Evolutionary conservation across 2,113 vertebrate species (phyloP), one percentile per base, ranked within the genome.

Genomic region (Oreamnos americanus): DNA sequence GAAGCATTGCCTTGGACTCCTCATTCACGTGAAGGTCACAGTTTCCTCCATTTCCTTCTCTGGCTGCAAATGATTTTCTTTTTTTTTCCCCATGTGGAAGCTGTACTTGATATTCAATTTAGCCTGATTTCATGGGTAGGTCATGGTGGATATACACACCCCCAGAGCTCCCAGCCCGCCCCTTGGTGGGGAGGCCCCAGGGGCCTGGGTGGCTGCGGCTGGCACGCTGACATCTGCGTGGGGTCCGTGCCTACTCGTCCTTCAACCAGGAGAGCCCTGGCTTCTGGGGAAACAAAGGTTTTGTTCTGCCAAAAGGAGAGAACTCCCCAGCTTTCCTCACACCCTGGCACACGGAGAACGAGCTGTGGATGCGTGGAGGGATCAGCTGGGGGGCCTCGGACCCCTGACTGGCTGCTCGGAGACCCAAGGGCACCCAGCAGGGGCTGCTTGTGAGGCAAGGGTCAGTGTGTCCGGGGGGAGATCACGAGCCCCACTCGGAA

Each of bases 361-460:
- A 49, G 16, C 1, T 49, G 3, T 21, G 90, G 30, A 5, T 2
- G 3, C 1, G 1, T 17, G 28, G 3, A 4, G 2, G 9, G 26
- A 4, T 6, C 9, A 21, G 5, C 17, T 7, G 30, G 5, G 11
- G 25, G 57, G 13, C 23, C 60, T 28, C 1, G 5, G n/a, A 25
- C 15, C 6, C 8, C 47, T 45, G 39, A 15, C 64, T 5, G 12
- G 57, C 16, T 71, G 2, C 43, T 13, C 1, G 3, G 81, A 84
- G 92, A 25, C 17, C 6, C 25, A 49, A 12, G 62, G 43, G 17
- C 47, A 21, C 4, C 3, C 1, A 43, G 0, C 0, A 1, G 13
- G 47, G 14, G 26, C 30, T 26, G 4, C 25, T 43, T 8, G 10
- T 1, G 12, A 3, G 21, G n/a, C 7, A 0, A 0, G 28, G 2